A percentile compares a stretch with the other conserved stretches of the same genome.
These are phyloP conservation scores for Frankliniella fusca DNA, from an alignment of 2,888 invertebrate genomes.

Conservation along the genomic window DNA sequence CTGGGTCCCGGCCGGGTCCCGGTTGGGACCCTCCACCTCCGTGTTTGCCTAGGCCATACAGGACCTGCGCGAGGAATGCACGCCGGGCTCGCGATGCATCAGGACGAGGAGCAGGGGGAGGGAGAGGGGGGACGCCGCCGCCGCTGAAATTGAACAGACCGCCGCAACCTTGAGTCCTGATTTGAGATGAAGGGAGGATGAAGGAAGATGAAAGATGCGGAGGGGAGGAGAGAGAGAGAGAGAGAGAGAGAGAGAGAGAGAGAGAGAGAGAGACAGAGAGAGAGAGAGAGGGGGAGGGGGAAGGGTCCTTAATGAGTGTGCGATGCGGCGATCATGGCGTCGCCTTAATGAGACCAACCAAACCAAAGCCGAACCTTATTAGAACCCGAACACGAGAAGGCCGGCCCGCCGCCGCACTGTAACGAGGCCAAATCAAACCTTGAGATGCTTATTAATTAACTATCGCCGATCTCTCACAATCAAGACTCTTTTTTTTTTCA, in stretches of 20 bases:
- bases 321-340: not conserved
- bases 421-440: slow-evolving; percentile 12
- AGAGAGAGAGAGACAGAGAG: not conserved
- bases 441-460: slow-evolving; percentile 1
- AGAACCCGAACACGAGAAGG: slow-evolving; percentile 6
- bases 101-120: too few relatives aligned
- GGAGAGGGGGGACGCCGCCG: too few relatives aligned
- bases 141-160: too few relatives aligned
- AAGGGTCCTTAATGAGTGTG: not conserved
- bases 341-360: slow-evolving; percentile 18
- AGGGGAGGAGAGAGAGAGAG: not conserved
- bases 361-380: slow-evolving; percentile 19
- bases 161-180: too few relatives aligned
- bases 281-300: not conserved
- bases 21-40: too few relatives aligned
- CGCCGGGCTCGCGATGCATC: too few relatives aligned
- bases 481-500: too few relatives aligned
- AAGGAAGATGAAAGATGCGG: not conserved
- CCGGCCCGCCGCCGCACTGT: not conserved
- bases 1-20: too few relatives aligned
- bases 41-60: too few relatives aligned
- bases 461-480: not conserved
- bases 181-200: not conserved
- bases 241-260: not conserved
- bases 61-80: too few relatives aligned